A percentile compares a stretch with the other conserved stretches of the same genome.
Conservation (phyloP, 2,888 invertebrate species). For the Drosophila ezoana region DNA sequence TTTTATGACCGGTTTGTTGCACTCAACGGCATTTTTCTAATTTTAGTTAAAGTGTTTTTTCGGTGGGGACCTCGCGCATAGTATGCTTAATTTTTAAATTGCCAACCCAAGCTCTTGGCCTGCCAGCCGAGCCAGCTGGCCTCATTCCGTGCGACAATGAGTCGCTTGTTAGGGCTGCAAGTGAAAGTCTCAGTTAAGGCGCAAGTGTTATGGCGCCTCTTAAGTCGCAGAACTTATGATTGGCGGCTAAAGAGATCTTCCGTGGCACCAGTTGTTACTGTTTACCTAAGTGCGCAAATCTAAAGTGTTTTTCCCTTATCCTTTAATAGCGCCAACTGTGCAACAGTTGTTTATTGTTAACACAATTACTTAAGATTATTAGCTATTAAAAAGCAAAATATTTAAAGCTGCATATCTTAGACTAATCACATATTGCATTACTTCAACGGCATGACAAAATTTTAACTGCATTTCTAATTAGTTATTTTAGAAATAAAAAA, state of each 20-base stretch:
- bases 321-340: not conserved
- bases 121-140: conserved; percentile 21
- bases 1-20: conserved; percentile 55
- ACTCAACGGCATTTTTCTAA: conserved; percentile 65
- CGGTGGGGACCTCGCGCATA: conserved; percentile 16
- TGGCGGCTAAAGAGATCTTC: conserved; percentile 37
- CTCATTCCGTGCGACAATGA: conserved; percentile 33
- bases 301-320: conserved; percentile 13
- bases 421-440: no score
- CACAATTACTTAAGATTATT: conserved; percentile 3
- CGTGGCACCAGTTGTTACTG: conserved; percentile 13
- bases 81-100: conserved; percentile 70
- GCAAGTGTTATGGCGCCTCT: conserved; percentile 48
- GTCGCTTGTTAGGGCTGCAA: conserved; percentile 51
- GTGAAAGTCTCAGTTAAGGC: conserved; percentile 60
- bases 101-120: conserved; percentile 24
- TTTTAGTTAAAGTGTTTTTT: conserved; percentile 67
- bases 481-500: no score
- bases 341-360: not conserved
- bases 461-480: no score
- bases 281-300: conserved; percentile 25
- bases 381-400: not conserved
- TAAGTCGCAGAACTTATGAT: conserved; percentile 66
- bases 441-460: no score
- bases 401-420: no score